phyloP scores from a whole-genome alignment of 2,797 vertebrate genomes.

The Pipistrellus pipistrellus region DNA sequence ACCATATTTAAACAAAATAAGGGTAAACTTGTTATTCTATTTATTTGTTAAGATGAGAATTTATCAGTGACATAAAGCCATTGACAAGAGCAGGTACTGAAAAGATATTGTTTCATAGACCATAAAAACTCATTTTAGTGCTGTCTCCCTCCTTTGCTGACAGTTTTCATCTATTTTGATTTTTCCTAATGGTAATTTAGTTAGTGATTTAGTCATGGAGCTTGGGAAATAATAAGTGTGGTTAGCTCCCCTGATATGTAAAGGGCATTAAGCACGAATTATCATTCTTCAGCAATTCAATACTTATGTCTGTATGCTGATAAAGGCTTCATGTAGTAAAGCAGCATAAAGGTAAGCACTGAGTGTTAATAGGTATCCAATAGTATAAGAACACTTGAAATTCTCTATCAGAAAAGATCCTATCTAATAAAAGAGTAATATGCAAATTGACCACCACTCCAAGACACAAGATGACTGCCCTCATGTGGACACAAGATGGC shows the following conservation, averaged over 20 bases:
- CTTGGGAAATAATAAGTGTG: not conserved
- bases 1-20: constrained; percentile 36
- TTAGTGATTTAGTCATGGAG: not conserved
- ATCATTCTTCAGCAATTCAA: not conserved
- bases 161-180: not conserved
- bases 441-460: too few relatives aligned
- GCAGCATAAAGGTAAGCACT: not conserved
- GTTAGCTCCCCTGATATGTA: not conserved
- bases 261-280: not conserved
- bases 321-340: not conserved
- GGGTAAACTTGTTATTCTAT: constrained; percentile 1
- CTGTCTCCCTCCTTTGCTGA: not conserved
- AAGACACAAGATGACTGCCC: too few relatives aligned
- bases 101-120: not conserved
- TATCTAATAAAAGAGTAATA: too few relatives aligned
- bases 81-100: not conserved
- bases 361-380: not conserved
- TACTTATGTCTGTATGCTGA: not conserved
- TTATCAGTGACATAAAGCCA: not conserved
- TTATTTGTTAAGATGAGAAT: constrained; percentile 30
- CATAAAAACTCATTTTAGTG: not conserved
- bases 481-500: too few relatives aligned
- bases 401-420: not conserved
- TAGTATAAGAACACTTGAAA: not conserved
- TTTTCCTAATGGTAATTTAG: not conserved